Evolutionary conservation across 2,888 invertebrate genomes (phyloP).

Genomic region (Drosophila barbarae): DNA sequence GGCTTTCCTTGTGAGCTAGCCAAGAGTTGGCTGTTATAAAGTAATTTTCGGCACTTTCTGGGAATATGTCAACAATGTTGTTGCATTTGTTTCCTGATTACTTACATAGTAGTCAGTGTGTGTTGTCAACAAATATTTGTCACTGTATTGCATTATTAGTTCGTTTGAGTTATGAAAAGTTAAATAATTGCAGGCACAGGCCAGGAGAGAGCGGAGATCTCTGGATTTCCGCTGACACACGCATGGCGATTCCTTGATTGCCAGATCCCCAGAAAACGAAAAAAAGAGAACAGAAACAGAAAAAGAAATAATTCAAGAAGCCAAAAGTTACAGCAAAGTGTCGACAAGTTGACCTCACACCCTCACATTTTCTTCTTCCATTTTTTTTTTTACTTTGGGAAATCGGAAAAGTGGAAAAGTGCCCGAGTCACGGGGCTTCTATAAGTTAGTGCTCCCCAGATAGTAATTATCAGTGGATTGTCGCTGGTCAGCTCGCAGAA

Average conservation of each 20-base stretch:
- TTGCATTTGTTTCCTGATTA: constrained; percentile 36
- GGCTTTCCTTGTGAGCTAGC: constrained; percentile 11
- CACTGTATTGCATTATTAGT: constrained; percentile 69
- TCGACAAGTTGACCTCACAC: constrained; percentile 35
- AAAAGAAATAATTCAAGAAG: constrained; percentile 19
- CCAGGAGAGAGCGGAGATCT: neutral
- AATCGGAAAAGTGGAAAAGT: constrained; percentile 4
- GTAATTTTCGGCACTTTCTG: constrained; percentile 57
- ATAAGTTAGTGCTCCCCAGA: constrained; percentile 73
- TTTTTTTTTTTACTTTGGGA: constrained; percentile 4
- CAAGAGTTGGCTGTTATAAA: constrained; percentile 52
- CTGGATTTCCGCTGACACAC: constrained; percentile 59
- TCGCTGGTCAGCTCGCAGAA: constrained; percentile 53
- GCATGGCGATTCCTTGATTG: constrained; percentile 57
- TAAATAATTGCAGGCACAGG: constrained; percentile 58
- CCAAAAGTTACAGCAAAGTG: constrained; percentile 45
- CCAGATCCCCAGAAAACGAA: constrained; percentile 20
- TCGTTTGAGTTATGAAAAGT: constrained; percentile 67
- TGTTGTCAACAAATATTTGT: constrained; percentile 70
- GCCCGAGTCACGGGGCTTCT: constrained; percentile 29
- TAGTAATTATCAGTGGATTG: constrained; percentile 74
- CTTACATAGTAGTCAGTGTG: constrained; percentile 34
- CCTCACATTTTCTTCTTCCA: neutral
- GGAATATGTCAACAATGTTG: constrained; percentile 63
- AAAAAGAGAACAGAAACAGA: neutral